A percentile compares a stretch with the other conserved stretches of the same genome.
These are phyloP conservation scores for Coluber constrictor DNA, from an alignment of 2,797 vertebrate genomes.

Conservation along the genomic window DNA sequence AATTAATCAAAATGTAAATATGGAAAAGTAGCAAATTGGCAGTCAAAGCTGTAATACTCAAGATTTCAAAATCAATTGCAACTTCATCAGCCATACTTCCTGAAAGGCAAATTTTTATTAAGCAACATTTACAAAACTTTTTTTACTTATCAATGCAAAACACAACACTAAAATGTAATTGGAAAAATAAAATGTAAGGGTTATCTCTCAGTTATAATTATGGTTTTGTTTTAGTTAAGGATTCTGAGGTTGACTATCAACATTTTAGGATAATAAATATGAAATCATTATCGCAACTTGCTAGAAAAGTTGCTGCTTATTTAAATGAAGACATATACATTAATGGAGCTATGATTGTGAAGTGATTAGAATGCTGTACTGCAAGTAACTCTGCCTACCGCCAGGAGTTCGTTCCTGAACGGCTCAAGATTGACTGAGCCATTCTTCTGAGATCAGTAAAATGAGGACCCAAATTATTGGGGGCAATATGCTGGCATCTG, in stretches of 20 bases:
- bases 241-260: neutral
- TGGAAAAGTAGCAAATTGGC: neutral
- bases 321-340: neutral
- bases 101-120: conserved; percentile 45
- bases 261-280: neutral
- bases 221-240: neutral
- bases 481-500: too few species aligned
- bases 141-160: conserved; percentile 14
- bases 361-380: too few species aligned
- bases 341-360: too few species aligned
- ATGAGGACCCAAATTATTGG: too few species aligned
- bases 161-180: conserved; percentile 35
- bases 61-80: neutral
- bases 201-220: neutral
- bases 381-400: too few species aligned
- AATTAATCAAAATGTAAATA: neutral
- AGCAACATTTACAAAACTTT: conserved; percentile 8
- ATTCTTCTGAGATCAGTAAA: too few species aligned
- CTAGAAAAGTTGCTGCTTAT: neutral
- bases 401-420: too few species aligned
- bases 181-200: conserved; percentile 7
- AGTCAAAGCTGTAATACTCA: neutral
- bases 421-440: too few species aligned
- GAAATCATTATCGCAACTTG: conserved; percentile 2
- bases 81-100: conserved; percentile 39